phyloP scores from a whole-genome alignment of 2,888 invertebrate genomes.

The Rutpela maculata region DNA sequence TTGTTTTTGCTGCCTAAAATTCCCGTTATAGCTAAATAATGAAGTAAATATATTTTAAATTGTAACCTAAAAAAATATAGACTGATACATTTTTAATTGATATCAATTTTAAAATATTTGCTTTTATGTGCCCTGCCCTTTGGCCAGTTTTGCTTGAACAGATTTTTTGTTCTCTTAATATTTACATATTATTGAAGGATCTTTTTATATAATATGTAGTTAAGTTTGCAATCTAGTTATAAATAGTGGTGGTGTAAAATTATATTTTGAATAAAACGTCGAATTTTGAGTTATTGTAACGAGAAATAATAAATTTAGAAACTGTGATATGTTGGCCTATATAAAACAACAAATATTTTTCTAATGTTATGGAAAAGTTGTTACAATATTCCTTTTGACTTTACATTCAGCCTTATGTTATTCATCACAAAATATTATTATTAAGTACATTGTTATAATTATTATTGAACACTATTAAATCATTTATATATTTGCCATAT shows the following conservation, averaged over 20 bases:
- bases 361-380: slow-evolving; percentile 43
- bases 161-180: slow-evolving; percentile 27
- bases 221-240: slow-evolving; percentile 10
- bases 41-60: not conserved
- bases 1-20: slow-evolving; percentile 30
- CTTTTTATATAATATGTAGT: not conserved
- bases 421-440: slow-evolving; percentile 19
- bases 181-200: slow-evolving; percentile 34
- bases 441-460: slow-evolving; percentile 40
- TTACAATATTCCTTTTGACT: slow-evolving; percentile 44
- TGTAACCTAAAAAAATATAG: not conserved
- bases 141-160: slow-evolving; percentile 21
- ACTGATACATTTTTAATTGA: not conserved
- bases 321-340: slow-evolving; percentile 65
- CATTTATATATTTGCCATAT: slow-evolving; percentile 23
- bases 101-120: not conserved
- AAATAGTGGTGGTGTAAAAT: slow-evolving; percentile 47
- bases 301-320: slow-evolving; percentile 55
- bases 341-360: slow-evolving; percentile 48
- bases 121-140: not conserved
- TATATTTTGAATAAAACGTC: slow-evolving; percentile 37
- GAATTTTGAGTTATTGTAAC: slow-evolving; percentile 40
- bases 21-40: not conserved
- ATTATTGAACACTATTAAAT: slow-evolving; percentile 47
- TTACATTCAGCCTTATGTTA: slow-evolving; percentile 43